Base-by-base conservation (phyloP, 1,140 invertebrate genomes). In the Monomorium pharaonis region DNA sequence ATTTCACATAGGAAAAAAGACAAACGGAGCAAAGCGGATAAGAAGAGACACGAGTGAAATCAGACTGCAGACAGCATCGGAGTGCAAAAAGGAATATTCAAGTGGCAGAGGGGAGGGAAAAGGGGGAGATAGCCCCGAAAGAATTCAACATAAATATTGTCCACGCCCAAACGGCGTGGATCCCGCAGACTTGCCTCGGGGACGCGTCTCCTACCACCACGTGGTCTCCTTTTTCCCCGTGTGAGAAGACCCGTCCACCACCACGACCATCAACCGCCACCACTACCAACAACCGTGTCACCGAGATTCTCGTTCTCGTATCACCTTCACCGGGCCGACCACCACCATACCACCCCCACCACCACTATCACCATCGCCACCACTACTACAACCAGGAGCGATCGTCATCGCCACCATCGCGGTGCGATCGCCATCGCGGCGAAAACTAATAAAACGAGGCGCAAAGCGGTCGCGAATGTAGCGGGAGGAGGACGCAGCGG, bases 91-190 rank as follows among this genome's bases (percentile, higher is more conserved):
- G n/a, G 47, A 63, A 63, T 37, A 78, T 44, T 37, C 60, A 44
- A 51, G 30, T 21, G 18, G 14, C 3, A 12, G 27, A 21, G 18
- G 27, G 37, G 6, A 33, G 58, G 30, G n/a, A 18, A 27, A 30
- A 12, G 14, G 33, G 44, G 44, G 33, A 83, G 86, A 88, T 60
- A 67, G 49, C 58, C 63, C 21, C 44, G 60, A 88, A 83, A 56
- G 87, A 86, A 90, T 78, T 74, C 70, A 75, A 84, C 84, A 91
- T 90, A 89, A 91, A 90, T 91, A 89, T 89, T 76, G 90, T 91
- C 89, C 89, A 91, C 87, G 89, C 89, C 87, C 88, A 89, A 88
- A 69, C 75, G 60, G 70, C 37, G 27, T 70, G 65, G 83, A 84
- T 84, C 84, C n/a, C 65, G 78, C 69, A 76, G 80, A 77, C 87